Percentiles rank a stretch among this genome's conserved stretches.
Conservation (phyloP, 2,888 invertebrate species). For the Coenonympha glycerion region DNA sequence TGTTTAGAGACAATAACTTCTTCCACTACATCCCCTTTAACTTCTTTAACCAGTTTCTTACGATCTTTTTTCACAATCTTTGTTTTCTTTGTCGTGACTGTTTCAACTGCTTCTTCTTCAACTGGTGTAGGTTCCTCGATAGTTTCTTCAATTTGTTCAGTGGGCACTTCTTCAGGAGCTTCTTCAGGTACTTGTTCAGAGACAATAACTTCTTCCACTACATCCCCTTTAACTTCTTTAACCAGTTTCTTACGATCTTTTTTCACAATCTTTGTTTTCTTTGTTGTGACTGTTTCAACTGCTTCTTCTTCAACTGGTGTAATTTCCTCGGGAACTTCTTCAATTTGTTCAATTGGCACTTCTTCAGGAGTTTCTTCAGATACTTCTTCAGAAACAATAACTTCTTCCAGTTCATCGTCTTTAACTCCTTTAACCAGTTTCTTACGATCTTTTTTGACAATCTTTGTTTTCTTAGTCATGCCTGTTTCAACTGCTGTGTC, state of each 20-base stretch:
- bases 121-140: conserved; percentile 72
- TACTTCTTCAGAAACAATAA: no score
- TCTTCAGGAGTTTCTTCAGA: no score
- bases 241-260: conserved; percentile 47
- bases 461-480: conserved; percentile 65
- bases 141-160: conserved; percentile 58
- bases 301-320: conserved; percentile 46
- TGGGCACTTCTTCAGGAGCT: background rate
- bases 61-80: conserved; percentile 38
- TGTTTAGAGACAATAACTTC: no score
- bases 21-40: conserved; percentile 60
- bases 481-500: conserved; percentile 67
- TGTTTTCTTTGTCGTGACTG: conserved; percentile 65
- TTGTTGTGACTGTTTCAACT: conserved; percentile 63
- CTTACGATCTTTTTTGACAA: conserved; percentile 31
- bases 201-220: background rate
- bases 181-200: background rate
- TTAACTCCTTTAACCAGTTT: conserved; percentile 49
- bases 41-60: conserved; percentile 41
- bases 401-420: no score
- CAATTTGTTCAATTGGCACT: no score
- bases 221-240: conserved; percentile 19
- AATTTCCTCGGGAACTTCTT: no score
- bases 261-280: conserved; percentile 68
- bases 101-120: conserved; percentile 73